Conservation (phyloP, 2,797 vertebrate genomes). For the Sebastes alutus region DNA sequence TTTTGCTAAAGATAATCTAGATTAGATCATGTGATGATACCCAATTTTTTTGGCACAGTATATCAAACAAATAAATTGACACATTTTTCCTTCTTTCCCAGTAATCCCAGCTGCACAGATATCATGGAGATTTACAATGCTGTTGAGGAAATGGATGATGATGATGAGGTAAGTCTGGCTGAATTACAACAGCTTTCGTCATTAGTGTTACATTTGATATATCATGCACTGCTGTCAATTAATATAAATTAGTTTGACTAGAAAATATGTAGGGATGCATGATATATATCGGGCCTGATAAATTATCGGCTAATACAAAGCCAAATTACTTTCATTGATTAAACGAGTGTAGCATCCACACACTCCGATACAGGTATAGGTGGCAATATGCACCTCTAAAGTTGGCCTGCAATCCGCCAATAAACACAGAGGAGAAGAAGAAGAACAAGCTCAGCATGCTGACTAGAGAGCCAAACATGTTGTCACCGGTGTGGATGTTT, state of each 20-base stretch:
- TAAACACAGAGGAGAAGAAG: no score
- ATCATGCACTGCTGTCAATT: not conserved
- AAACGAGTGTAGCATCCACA: no score
- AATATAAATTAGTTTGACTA: not conserved
- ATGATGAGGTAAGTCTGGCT: slow-evolving; percentile 83
- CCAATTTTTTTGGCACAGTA: not conserved
- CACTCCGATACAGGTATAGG: no score
- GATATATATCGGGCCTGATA: no score
- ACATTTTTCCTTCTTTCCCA: slow-evolving; percentile 59
- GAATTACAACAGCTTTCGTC: not conserved
- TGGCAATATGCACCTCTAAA: no score
- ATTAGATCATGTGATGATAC: not conserved
- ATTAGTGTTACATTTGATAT: not conserved
- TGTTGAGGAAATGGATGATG: slow-evolving; percentile 90
- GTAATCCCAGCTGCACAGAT: slow-evolving; percentile 89
- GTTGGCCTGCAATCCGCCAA: no score
- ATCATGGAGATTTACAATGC: slow-evolving; percentile 91
- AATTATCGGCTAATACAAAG: no score
- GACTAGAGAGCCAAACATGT: no score
- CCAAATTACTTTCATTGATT: no score
- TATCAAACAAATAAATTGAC: not conserved
- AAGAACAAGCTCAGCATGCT: no score
- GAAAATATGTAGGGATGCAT: not conserved
- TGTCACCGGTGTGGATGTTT: no score
- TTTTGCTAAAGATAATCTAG: not conserved